Conservation (phyloP, 2,888 invertebrate genomes). For the Strigamia transsilvanica region DNA sequence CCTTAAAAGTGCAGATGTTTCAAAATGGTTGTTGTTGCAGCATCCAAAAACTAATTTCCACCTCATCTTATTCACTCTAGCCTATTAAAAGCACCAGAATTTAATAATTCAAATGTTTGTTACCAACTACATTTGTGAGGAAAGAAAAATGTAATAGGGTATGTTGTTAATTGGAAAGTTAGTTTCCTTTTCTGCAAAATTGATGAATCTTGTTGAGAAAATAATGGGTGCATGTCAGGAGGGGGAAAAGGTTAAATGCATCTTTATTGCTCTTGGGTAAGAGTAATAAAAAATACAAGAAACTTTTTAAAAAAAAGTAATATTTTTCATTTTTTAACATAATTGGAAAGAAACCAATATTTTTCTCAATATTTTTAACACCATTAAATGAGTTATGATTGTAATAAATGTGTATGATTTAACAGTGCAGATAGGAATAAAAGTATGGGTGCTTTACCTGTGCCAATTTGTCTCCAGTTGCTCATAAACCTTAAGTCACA, state of each 20-base stretch:
- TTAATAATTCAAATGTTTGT: too few relatives aligned
- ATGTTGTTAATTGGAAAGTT: neutral
- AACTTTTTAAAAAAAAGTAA: too few relatives aligned
- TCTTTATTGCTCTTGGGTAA: neutral
- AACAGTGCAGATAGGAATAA: neutral
- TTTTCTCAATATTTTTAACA: neutral
- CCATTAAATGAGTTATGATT: slow-evolving; percentile 1
- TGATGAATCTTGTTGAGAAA: slow-evolving; percentile 5
- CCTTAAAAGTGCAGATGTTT: too few relatives aligned
- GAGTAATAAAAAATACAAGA: neutral
- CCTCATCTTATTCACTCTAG: too few relatives aligned
- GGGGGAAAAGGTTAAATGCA: neutral
- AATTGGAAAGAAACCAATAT: too few relatives aligned
- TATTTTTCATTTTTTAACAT: too few relatives aligned
- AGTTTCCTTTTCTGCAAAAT: slow-evolving; percentile 10
- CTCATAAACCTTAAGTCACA: neutral
- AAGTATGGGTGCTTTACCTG: neutral
- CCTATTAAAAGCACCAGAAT: too few relatives aligned
- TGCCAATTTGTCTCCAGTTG: slow-evolving; percentile 1
- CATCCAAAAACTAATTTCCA: too few relatives aligned
- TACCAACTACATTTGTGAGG: neutral
- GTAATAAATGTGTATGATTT: slow-evolving; percentile 14
- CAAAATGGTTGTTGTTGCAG: too few relatives aligned
- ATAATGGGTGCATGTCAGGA: neutral
- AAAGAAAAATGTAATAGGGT: neutral